phyloP scores from a whole-genome alignment of 2,888 invertebrate species.

The Polyommatus iphigenia region DNA sequence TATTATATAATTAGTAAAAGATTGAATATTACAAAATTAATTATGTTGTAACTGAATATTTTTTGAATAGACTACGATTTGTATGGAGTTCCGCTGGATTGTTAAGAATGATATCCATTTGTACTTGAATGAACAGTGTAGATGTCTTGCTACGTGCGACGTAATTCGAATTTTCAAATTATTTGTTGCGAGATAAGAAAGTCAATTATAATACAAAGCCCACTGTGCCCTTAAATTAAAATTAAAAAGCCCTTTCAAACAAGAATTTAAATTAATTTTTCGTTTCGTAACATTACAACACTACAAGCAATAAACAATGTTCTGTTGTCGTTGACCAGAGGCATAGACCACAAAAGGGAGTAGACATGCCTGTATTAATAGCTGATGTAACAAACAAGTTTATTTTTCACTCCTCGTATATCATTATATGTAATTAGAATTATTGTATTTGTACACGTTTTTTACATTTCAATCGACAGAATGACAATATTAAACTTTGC shows the following conservation, averaged over 20 bases:
- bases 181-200: conserved; percentile 8
- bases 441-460: too few species aligned
- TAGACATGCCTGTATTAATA: background rate
- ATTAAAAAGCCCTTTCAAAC: conserved; percentile 11
- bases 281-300: conserved; percentile 19
- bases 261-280: conserved; percentile 22
- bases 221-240: conserved; percentile 14
- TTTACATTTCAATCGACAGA: too few species aligned
- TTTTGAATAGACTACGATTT: conserved; percentile 1
- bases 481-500: too few species aligned
- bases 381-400: background rate
- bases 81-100: background rate
- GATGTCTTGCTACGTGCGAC: background rate
- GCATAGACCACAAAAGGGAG: background rate
- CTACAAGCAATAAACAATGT: conserved; percentile 21
- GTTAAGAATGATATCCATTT: background rate
- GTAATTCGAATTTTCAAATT: background rate
- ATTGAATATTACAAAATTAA: conserved; percentile 16
- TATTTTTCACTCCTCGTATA: too few species aligned
- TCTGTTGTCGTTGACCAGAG: conserved; percentile 12
- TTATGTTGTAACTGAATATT: background rate
- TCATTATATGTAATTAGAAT: too few species aligned
- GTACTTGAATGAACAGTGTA: background rate
- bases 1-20: conserved; percentile 15
- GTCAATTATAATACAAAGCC: conserved; percentile 1